Base-by-base conservation (phyloP, 2,888 invertebrate genomes). In the Agelastica alni region DNA sequence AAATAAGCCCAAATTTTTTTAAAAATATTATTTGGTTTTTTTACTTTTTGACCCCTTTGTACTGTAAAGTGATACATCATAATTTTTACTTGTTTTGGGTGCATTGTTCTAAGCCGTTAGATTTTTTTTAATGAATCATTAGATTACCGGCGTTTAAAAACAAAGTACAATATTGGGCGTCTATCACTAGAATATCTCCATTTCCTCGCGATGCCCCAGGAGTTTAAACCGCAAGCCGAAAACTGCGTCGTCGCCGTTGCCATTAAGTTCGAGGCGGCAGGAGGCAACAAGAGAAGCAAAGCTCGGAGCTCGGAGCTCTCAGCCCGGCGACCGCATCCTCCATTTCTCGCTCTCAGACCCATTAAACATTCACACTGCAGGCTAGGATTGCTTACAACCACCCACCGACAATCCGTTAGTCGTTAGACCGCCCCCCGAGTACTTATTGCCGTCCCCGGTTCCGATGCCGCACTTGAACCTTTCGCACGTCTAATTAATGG, bases 291-390 rank as follows among this genome's bases (percentile, higher is more conserved):
- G 70, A 70, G 70, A 71, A 69, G 70, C 36, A 28, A 28, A 46
- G 45, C 45, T 45, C 32, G 6, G 18, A 32, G 44, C 36, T 46
- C 36, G 5, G 22, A 41, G 49, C 32, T 42, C 49, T 49, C 49
- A 41, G 31, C 32, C 49, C 32, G 3, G 66, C 71, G 65, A 67
- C 69, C 75, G 69, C 70, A 69, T 70, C 61, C 71, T 51, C 53
- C 69, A 69, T 70, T 72, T 70, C 72, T 68, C 68, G 69, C 74
- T 72, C 73, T 70, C 72, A 71, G 72, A 72, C 67, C 74, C 75
- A 75, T 75, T 75, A 75, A 75, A 75, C 73, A 75, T 75, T 75
- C 71, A 75, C 71, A 74, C 74, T 74, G 69, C 71, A 70, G 74
- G 73, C 73, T 70, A 73, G 71, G 70, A 72, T 72, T 71, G 69